These are phyloP conservation scores for Aurelia aurita complex sp. Pacific DNA, from an alignment of 30 jellyfish, hydroid and myxozoan genomes.

Conservation along the genomic window DNA sequence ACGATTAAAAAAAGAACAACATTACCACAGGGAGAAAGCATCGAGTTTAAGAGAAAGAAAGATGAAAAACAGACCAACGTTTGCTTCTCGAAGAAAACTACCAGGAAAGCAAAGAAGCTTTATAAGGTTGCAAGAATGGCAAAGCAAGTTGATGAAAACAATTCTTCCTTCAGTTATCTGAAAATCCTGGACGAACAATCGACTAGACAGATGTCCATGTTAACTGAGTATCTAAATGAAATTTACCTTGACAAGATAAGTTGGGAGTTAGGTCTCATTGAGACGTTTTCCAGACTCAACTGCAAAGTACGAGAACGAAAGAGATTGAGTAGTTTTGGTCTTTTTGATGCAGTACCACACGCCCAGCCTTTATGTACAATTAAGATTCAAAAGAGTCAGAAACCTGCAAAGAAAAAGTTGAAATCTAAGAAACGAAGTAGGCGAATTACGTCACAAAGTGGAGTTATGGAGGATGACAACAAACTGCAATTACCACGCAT, in stretches of 20 bases:
- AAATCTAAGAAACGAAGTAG: not conserved
- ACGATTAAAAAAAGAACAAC: no score
- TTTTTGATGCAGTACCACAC: no score
- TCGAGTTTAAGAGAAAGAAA: no score
- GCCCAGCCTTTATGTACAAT: not conserved
- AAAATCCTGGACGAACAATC: no score
- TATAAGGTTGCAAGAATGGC: no score
- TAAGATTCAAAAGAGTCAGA: not conserved
- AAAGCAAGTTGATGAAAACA: no score
- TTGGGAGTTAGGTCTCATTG: slow-evolving; percentile 8
- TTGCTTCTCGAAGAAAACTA: no score
- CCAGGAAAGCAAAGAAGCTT: no score
- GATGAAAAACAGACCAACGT: no score
- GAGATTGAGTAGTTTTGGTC: not conserved
- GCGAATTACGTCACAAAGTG: not conserved
- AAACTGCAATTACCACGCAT: not conserved
- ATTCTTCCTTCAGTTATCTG: no score
- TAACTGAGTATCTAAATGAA: not conserved
- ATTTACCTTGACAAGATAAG: not conserved
- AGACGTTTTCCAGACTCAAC: not conserved
- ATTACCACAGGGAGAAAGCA: no score
- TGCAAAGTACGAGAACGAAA: not conserved
- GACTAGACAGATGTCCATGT: no score
- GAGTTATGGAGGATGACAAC: not conserved
- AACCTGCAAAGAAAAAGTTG: not conserved